Base-by-base conservation (phyloP, 2,888 invertebrate genomes). In the Leptopilina myrica region DNA sequence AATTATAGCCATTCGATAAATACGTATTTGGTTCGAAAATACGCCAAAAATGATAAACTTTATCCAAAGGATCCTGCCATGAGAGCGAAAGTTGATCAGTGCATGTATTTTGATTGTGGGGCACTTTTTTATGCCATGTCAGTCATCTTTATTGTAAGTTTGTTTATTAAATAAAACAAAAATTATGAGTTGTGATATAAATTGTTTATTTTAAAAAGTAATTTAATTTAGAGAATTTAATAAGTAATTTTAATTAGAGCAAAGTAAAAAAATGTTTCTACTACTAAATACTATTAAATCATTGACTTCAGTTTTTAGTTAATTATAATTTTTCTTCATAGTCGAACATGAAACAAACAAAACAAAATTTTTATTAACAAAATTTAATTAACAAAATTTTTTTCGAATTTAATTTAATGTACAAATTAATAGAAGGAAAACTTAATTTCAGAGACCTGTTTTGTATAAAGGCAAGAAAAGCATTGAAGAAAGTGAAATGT, bases 21-120 rank as follows among this genome's bases (percentile, higher is more conserved):
- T 15, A 88, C 91, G 33, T 94, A 93, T 84, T 89, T 94, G 82
- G 92, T 92, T 0, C 90, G 91, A 14, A 94, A 94, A 86, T 94
- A 94, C 86, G 93, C 92, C 0, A 91, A 92, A 79, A 90, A 92
- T 83, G 93, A 94, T 85, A 84, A 90, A 6, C 89, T 95, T 3
- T 95, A 94, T 87, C 93, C 94, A 0, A 93, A 92, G 84, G 93
- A 94, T 84, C 86, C 93, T 1, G 88, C 92, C 75, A 90, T 88
- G 76, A 90, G 94, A 62, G 94, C 94, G 0, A 86, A 92, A 15
- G 89, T 95, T 46, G 93, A 95, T 87, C 93, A 94, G 84, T 90
- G 92, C 73, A 85, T 94, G 75, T 92, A 93, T 87, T 94, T 93
- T 84, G 93, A 94, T 80, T 91, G 91, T 78, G 93, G 93, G 4